Evolutionary conservation across 2,113 vertebrate genomes (phyloP), one percentile per base, ranked within the genome.

Genomic region (Strigops habroptila): DNA sequence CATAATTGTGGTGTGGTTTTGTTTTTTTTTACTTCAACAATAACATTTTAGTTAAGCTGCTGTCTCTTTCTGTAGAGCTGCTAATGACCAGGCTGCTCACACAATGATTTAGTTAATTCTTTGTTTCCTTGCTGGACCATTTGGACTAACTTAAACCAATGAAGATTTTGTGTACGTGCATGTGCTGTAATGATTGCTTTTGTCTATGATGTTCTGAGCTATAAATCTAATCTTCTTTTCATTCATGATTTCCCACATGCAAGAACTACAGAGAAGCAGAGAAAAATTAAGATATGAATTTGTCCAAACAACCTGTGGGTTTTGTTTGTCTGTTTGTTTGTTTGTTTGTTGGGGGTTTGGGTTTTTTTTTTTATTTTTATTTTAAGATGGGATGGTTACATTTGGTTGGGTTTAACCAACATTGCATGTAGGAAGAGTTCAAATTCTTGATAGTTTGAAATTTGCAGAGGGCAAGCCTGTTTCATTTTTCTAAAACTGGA

Each of bases 31-130:
- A 70, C 95, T 97, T 96, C 90, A 95, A 95, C 96, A 96, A 93
- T 87, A 96, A 97, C 89, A 81, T 96, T 97, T 97, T 96, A 95
- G 96, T 97, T 97, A 97, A 98, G 85, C 96, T 95, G 92, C 49
- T 1, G 3, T 90, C 80, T 94, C 90, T 94, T 87, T 39, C 63
- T 96, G 95, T 94, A 96, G 96, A 97, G 80, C 93, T 97, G 95
- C 91, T 98, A 97, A 97, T 96, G 97, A 97, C 91, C 53, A 71
- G 95, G 75, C 96, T 96, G 91, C 91, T 97, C 68, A 95, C 81
- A 97, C 88, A 91, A 95, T 94, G 77, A 90, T 83, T 96, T 97
- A 92, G 83, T 93, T 92, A 86, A 89, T 95, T 86, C 27, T 93
- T 94, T 97, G 93, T 97, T 93, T 97, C 91, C 95, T 93, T 30